Evolutionary conservation across 2,113 vertebrate species (phyloP).

Genomic region (Leptocoma aspasia): DNA sequence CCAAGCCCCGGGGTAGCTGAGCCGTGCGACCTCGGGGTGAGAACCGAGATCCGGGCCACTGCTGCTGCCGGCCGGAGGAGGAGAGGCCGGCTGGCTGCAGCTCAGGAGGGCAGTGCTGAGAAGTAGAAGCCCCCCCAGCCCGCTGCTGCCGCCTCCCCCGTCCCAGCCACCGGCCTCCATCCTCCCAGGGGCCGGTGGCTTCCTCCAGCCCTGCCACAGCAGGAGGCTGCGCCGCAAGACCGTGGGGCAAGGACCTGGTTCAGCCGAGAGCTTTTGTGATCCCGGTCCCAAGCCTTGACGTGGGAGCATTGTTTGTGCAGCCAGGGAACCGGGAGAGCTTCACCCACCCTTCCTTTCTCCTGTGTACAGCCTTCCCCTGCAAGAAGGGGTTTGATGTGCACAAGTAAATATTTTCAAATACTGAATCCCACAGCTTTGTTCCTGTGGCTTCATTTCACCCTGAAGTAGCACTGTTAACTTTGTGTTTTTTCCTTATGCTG

Average conservation of each 20-base stretch:
- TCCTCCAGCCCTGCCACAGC: neutral
- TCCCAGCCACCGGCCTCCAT: neutral
- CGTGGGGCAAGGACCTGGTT: neutral
- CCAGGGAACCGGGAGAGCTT: neutral
- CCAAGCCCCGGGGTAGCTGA: too few relatives aligned
- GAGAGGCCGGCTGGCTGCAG: neutral
- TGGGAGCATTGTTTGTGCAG: neutral
- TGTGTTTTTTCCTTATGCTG: accelerated
- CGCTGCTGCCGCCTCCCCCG: neutral
- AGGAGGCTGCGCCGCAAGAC: neutral
- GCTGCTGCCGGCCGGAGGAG: neutral
- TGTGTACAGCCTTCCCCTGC: neutral
- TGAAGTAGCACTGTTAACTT: neutral
- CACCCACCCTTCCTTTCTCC: neutral
- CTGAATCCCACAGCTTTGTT: neutral
- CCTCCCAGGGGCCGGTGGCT: neutral
- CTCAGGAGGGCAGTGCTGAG: neutral
- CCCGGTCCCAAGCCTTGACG: neutral
- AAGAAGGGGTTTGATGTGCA: neutral
- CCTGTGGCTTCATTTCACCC: neutral
- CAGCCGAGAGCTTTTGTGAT: neutral
- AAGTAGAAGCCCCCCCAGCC: accelerated
- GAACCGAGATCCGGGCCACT: too few relatives aligned
- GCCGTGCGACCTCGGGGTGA: neutral
- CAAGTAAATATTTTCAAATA: neutral